These are phyloP conservation scores for Dipus sagitta DNA, from an alignment of 2,797 vertebrate genomes.

Conservation along the genomic window DNA sequence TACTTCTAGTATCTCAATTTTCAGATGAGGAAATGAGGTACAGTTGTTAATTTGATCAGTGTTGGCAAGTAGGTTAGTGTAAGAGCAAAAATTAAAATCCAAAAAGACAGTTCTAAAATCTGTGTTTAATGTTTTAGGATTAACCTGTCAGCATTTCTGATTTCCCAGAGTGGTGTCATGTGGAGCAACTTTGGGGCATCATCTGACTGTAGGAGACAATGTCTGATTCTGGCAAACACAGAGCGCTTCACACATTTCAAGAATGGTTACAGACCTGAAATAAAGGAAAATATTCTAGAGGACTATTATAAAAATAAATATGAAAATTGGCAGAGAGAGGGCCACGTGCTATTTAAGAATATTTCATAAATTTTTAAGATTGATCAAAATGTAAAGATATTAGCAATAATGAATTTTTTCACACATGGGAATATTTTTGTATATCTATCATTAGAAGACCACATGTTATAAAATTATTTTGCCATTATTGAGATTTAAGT, in stretches of 20 bases:
- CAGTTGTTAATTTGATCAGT: not conserved
- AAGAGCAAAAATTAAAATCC: not conserved
- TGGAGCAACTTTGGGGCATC: not conserved
- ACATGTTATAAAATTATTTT: not conserved
- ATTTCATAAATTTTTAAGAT: not conserved
- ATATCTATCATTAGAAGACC: not conserved
- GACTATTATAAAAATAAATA: not conserved
- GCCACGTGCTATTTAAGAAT: not conserved
- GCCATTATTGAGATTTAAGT: not conserved
- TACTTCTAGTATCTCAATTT: not conserved
- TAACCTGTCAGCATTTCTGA: not conserved
- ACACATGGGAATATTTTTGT: not conserved
- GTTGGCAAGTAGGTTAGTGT: not conserved
- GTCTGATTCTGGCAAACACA: conserved; percentile 19
- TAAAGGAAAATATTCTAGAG: conserved; percentile 14
- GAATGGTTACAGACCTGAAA: not conserved
- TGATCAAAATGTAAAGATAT: conserved; percentile 21
- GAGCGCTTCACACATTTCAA: not conserved
- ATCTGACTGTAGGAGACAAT: not conserved
- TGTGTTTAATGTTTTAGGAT: not conserved
- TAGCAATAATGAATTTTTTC: conserved; percentile 26
- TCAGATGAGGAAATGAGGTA: conserved; percentile 8
- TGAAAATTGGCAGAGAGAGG: not conserved
- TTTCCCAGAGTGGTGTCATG: not conserved
- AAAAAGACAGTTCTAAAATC: not conserved